Conservation (phyloP, 2,113 vertebrate species). For the Bungarus multicinctus region DNA sequence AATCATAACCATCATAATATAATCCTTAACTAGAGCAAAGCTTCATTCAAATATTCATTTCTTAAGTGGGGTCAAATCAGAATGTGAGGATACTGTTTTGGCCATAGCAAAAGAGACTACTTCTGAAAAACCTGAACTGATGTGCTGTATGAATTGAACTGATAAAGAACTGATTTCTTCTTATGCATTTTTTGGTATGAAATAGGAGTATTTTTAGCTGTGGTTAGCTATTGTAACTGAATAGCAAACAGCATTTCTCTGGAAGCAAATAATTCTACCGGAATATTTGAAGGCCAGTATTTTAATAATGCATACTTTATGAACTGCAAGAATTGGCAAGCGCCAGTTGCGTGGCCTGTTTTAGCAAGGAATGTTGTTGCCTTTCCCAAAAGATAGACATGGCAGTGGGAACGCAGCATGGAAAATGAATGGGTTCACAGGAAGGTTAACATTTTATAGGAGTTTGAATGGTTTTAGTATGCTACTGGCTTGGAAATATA, state of each 20-base stretch:
- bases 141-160: slow-evolving; percentile 27
- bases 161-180: slow-evolving; percentile 52
- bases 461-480: slow-evolving; percentile 53
- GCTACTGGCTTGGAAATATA: slow-evolving; percentile 55
- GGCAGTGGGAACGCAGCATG: slow-evolving; percentile 65
- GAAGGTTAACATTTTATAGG: slow-evolving; percentile 63
- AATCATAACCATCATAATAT: background rate
- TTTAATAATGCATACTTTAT: slow-evolving; percentile 56
- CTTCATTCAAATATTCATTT: background rate
- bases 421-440: slow-evolving; percentile 67
- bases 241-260: slow-evolving; percentile 58
- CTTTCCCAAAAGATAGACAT: slow-evolving; percentile 62
- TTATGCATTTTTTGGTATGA: slow-evolving; percentile 17
- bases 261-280: slow-evolving; percentile 56
- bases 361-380: slow-evolving; percentile 61
- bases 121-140: background rate
- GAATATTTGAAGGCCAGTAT: slow-evolving; percentile 46
- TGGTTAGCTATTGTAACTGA: slow-evolving; percentile 59
- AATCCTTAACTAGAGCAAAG: background rate
- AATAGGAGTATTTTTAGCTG: slow-evolving; percentile 6
- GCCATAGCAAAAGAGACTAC: background rate
- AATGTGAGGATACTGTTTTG: background rate
- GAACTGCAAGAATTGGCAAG: slow-evolving; percentile 68
- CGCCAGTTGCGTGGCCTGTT: slow-evolving; percentile 47
- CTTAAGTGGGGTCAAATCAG: background rate